These are phyloP conservation scores for Nerophis ophidion DNA, from an alignment of 2,113 vertebrate genomes.

Conservation along the genomic window DNA sequence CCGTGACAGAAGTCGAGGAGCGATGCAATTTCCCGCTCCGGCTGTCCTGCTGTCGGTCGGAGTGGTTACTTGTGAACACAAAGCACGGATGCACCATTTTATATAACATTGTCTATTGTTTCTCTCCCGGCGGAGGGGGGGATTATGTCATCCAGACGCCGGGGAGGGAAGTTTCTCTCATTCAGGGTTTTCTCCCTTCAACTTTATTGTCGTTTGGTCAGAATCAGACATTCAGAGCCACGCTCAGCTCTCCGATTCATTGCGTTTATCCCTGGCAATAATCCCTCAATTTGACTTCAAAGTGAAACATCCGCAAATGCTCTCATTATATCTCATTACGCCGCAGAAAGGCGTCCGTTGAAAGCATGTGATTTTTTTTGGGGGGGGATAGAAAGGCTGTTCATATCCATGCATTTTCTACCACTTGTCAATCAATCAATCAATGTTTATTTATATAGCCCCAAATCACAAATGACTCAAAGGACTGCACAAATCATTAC, in stretches of 20 bases:
- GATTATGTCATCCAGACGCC: conserved; percentile 53
- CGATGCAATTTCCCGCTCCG: conserved; percentile 51
- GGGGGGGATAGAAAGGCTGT: too few relatives aligned
- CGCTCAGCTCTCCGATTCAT: neutral
- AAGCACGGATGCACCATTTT: conserved; percentile 58
- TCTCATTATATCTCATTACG: too few relatives aligned
- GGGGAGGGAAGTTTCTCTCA: conserved; percentile 25
- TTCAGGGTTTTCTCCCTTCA: conserved; percentile 22
- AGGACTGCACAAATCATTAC: too few relatives aligned
- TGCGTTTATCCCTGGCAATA: neutral
- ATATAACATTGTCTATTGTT: conserved; percentile 65
- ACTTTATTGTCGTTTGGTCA: conserved; percentile 6
- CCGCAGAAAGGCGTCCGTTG: too few relatives aligned
- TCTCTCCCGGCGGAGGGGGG: conserved; percentile 33
- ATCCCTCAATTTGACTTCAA: conserved; percentile 2
- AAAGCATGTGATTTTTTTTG: too few relatives aligned
- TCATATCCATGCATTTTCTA: too few relatives aligned
- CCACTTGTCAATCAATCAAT: too few relatives aligned
- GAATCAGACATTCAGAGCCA: conserved; percentile 10
- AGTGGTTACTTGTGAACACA: conserved; percentile 51
- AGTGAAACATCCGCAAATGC: neutral
- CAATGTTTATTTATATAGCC: too few relatives aligned
- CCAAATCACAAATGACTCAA: too few relatives aligned
- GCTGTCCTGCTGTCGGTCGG: conserved; percentile 41
- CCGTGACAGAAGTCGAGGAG: conserved; percentile 45